Conservation (phyloP, 2,113 vertebrate genomes). For the Calonectris borealis region DNA sequence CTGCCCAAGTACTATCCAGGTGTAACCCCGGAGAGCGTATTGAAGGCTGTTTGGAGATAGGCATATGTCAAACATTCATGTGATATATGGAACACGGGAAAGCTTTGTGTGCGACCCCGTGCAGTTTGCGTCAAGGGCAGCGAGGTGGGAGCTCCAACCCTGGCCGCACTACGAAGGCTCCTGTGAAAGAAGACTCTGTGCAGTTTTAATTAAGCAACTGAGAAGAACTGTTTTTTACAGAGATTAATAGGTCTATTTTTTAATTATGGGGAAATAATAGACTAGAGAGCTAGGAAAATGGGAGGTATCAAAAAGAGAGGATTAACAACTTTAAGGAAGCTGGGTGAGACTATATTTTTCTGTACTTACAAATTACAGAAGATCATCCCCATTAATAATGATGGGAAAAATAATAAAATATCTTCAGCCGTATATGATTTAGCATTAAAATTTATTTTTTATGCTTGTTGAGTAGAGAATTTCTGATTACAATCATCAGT, state of each 20-base stretch:
- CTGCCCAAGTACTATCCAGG: neutral
- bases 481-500: conserved; percentile 46
- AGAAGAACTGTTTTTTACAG: neutral
- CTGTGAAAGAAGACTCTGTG: rapidly evolving
- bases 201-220: neutral
- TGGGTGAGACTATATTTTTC: neutral
- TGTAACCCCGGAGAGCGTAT: rapidly evolving
- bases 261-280: conserved; percentile 35
- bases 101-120: rapidly evolving
- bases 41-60: neutral
- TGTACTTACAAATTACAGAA: conserved; percentile 4
- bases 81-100: rapidly evolving
- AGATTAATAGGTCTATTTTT: conserved; percentile 20
- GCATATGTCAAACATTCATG: rapidly evolving
- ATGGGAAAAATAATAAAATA: conserved; percentile 28
- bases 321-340: conserved; percentile 17
- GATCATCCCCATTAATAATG: conserved; percentile 51
- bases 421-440: neutral
- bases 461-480: conserved; percentile 57
- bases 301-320: neutral
- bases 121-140: neutral
- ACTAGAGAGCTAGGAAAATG: neutral
- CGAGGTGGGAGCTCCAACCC: neutral
- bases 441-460: conserved; percentile 45
- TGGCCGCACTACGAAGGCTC: rapidly evolving